Conservation (phyloP, 2,888 invertebrate genomes). For the Bembecia ichneumoniformis region DNA sequence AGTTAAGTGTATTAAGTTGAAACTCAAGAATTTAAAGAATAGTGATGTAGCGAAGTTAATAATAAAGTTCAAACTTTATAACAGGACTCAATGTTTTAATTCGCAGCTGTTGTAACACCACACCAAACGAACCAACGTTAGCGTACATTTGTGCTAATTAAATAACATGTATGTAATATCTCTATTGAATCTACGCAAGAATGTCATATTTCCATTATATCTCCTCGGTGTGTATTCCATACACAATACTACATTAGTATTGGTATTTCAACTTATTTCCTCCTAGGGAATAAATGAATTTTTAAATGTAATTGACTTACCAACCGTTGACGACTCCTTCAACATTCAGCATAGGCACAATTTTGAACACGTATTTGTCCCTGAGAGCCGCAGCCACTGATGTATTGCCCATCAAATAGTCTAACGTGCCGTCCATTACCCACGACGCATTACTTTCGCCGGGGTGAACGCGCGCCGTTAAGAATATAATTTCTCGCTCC, state of each 20-base stretch:
- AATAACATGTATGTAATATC: no score
- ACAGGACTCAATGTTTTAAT: constrained; percentile 24
- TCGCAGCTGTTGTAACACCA: constrained; percentile 1
- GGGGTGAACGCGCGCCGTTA: constrained; percentile 87
- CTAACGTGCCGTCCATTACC: constrained; percentile 88
- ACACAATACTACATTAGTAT: no score
- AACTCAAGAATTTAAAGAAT: constrained; percentile 66
- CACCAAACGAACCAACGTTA: no score
- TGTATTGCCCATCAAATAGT: constrained; percentile 74
- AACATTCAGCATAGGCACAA: constrained; percentile 90
- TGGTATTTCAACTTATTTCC: no score
- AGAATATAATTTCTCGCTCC: constrained; percentile 79
- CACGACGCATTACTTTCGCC: constrained; percentile 91
- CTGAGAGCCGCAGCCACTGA: constrained; percentile 73
- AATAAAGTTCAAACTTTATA: constrained; percentile 59
- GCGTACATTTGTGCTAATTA: no score
- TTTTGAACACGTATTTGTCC: constrained; percentile 84
- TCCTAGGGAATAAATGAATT: no score
- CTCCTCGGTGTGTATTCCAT: neutral
- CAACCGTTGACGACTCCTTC: constrained; percentile 91
- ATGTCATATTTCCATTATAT: neutral
- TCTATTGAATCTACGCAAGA: no score
- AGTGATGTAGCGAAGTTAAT: constrained; percentile 63
- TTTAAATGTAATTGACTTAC: constrained; percentile 54
- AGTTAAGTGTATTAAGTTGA: constrained; percentile 65